phyloP scores from a whole-genome alignment of 2,888 invertebrate species.

The Oxyteleia sp. region DNA sequence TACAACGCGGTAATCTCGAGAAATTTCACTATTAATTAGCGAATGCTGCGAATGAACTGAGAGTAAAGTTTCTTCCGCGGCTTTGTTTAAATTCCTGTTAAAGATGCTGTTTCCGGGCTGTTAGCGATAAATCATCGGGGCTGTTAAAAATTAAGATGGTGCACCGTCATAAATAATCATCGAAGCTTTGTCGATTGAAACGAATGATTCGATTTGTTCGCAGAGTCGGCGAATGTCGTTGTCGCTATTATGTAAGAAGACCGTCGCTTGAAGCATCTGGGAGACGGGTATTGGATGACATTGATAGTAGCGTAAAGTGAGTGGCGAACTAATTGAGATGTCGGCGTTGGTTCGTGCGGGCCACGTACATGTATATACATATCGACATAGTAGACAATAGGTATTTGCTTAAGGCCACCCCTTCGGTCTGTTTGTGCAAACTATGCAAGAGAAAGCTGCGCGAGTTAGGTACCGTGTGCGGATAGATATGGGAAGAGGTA shows the following conservation, averaged over 20 bases:
- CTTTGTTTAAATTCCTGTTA: neutral
- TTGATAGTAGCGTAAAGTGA: conserved; percentile 81
- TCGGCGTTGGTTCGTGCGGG: conserved; percentile 71
- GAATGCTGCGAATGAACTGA: no score
- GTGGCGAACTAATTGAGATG: conserved; percentile 83
- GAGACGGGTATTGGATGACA: conserved; percentile 75
- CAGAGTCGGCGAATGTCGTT: conserved; percentile 29
- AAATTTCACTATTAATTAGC: no score
- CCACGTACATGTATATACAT: conserved; percentile 66
- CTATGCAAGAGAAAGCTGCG: conserved; percentile 77
- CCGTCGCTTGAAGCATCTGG: conserved; percentile 54
- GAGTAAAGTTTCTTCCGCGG: neutral
- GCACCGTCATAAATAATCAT: conserved; percentile 28
- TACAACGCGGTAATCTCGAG: no score
- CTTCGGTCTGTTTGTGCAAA: conserved; percentile 84
- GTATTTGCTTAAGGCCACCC: conserved; percentile 86
- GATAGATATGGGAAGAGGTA: conserved; percentile 69
- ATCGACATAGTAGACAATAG: conserved; percentile 83
- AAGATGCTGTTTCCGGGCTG: neutral
- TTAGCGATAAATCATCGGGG: neutral
- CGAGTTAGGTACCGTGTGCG: conserved; percentile 61
- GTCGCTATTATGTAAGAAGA: conserved; percentile 55
- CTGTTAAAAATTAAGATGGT: neutral
- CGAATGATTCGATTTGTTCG: conserved; percentile 21
- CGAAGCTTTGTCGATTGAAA: conserved; percentile 16